phyloP scores from a whole-genome alignment of 2,888 invertebrate genomes.

The Seira ritae region DNA sequence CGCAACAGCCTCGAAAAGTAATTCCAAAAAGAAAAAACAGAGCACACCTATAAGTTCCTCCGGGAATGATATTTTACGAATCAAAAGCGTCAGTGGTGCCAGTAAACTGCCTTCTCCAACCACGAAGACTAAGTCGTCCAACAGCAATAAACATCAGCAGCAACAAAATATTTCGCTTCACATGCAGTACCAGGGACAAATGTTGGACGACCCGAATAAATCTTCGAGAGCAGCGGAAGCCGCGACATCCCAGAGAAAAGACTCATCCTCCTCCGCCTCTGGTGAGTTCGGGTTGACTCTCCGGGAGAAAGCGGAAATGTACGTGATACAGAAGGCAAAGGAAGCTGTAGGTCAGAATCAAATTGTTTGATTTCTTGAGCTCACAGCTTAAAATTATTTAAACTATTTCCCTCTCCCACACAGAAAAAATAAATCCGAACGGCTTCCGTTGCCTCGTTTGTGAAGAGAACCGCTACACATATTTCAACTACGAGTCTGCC shows the following conservation, averaged over 20 bases:
- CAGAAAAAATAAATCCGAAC: conserved; percentile 43
- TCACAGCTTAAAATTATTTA: not conserved
- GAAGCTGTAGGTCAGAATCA: conserved; percentile 57
- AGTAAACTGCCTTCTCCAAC: too few species aligned
- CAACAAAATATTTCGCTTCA: too few species aligned
- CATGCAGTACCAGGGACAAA: too few species aligned
- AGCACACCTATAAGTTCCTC: too few species aligned
- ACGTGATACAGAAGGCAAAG: conserved; percentile 56
- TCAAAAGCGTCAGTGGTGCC: too few species aligned
- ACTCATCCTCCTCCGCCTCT: not conserved
- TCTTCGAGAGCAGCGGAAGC: not conserved
- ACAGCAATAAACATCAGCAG: too few species aligned
- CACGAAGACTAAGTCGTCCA: too few species aligned
- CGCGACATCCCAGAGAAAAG: conserved; percentile 14
- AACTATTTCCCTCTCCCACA: not conserved
- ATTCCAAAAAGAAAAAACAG: too few species aligned
- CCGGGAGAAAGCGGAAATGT: conserved; percentile 65
- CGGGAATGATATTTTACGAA: too few species aligned
- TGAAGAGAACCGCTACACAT: conserved; percentile 38
- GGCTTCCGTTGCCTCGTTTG: conserved; percentile 57
- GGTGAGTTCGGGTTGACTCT: conserved; percentile 63
- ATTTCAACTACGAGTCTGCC: conserved; percentile 53
- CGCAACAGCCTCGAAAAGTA: too few species aligned
- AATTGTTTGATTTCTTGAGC: not conserved
- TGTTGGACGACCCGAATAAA: too few species aligned